Conservation (phyloP, 2,797 vertebrate genomes). For the Jordanella pulchra region DNA sequence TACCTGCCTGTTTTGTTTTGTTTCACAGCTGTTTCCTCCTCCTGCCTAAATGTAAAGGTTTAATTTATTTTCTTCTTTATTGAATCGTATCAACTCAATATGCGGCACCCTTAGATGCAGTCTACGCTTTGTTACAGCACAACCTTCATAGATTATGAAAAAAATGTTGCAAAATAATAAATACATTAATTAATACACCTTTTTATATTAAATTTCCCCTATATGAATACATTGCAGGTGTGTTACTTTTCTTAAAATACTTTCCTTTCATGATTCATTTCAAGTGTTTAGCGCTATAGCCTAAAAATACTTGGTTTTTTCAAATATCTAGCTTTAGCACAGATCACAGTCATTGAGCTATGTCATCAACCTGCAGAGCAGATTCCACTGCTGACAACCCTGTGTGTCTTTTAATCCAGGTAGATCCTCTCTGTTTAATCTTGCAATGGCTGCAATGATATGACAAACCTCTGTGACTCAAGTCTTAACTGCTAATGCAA, state of each 20-base stretch:
- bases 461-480: constrained; percentile 25
- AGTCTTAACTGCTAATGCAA: constrained; percentile 22
- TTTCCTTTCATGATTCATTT: background rate
- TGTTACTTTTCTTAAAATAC: too few species aligned
- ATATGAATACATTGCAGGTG: background rate
- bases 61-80: too few species aligned
- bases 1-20: too few species aligned
- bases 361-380: constrained; percentile 47
- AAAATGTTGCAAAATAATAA: too few species aligned
- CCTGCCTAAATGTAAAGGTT: too few species aligned
- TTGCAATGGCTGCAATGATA: constrained; percentile 35
- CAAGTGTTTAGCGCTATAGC: background rate
- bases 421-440: constrained; percentile 44
- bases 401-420: constrained; percentile 41
- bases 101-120: too few species aligned
- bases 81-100: too few species aligned
- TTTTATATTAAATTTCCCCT: background rate
- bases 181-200: too few species aligned
- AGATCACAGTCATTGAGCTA: constrained; percentile 25
- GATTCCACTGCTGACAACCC: constrained; percentile 42
- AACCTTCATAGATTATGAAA: too few species aligned
- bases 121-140: too few species aligned
- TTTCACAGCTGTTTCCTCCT: too few species aligned
- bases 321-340: constrained; percentile 36
- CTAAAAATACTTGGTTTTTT: constrained; percentile 28